Evolutionary conservation across 2,888 invertebrate genomes (phyloP).

Genomic region (Synergus laeviventris): DNA sequence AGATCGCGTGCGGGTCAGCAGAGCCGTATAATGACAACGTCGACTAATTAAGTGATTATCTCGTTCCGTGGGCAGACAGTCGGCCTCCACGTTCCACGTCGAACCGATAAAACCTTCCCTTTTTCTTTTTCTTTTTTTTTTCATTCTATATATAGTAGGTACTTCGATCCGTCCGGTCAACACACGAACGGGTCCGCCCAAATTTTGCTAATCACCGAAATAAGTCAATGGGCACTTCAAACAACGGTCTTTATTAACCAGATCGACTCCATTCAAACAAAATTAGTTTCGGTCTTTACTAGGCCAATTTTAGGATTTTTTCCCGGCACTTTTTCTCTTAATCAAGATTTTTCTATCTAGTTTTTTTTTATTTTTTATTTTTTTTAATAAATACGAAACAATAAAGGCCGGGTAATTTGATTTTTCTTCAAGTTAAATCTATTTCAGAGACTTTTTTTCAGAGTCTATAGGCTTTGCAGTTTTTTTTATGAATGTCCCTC

Average conservation of each 20-base stretch:
- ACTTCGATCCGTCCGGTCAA: conserved; percentile 25
- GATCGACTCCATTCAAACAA: background rate
- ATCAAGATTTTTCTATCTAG: background rate
- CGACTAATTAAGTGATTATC: conserved; percentile 69
- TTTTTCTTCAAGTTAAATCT: background rate
- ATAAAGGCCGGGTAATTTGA: background rate
- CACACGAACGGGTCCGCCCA: background rate
- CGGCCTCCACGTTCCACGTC: conserved; percentile 54
- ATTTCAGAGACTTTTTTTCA: conserved; percentile 13
- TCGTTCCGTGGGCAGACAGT: conserved; percentile 61
- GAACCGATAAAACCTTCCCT: conserved; percentile 39
- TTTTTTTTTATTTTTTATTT: no score
- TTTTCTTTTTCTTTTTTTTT: conserved; percentile 10
- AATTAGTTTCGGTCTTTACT: background rate
- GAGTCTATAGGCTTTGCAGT: background rate
- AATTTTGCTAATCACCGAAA: conserved; percentile 31
- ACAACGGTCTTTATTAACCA: conserved; percentile 11
- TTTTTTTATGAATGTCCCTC: conserved; percentile 15
- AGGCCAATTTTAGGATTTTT: background rate
- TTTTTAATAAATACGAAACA: background rate
- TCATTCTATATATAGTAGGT: conserved; percentile 16
- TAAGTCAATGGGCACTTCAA: background rate
- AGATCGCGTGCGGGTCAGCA: conserved; percentile 61
- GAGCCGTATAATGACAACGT: conserved; percentile 53
- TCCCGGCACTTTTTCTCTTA: background rate